Evolutionary conservation across 1,140 invertebrate genomes (phyloP), one percentile per base, ranked within the genome.

Genomic region (Tetragnatha versicolor): DNA sequence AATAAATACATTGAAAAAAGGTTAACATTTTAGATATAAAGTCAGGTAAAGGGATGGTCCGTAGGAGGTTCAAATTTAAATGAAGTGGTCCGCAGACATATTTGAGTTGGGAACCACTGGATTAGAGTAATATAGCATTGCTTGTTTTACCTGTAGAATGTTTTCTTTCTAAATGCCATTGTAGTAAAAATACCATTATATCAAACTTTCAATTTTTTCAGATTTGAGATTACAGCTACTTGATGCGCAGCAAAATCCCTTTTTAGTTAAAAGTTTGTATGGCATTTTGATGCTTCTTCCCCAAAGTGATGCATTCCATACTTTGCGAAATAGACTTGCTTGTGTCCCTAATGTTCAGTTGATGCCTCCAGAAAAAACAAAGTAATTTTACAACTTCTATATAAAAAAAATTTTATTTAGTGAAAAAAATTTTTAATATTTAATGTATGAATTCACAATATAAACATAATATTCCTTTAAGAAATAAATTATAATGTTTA

Each of bases 261-360:
- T 92, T 83, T 88, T 99, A 81, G 90, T 97, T 2, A 91, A 93
- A 83, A 94, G 95, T 39, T 88, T 99, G 49, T 99, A 97, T 87
- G 97, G 97, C 1, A 89, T 99, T 22, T 88, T 99, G 9, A 99
- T 99, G 98, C 87, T 99, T 66, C 88, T 99, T 80, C 98, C 98
- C 25, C 98, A 99, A 88, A 97, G 93, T 53, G 95, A 98, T 84
- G 95, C 97, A 10, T 99, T 99, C 86, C 91, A 93, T 82, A 92
- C 92, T 35, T 88, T 99, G 58, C 90, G 93, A 76, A 91, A 92
- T 82, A 89, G 98, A 79, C 88, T 99, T 66, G 91, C 95, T 83
- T 97, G 95, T 84, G 92, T 97, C 82, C 96, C 96, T 66, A 83
- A 77, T 89, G 88, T 83, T 86, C 86, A 85, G 88, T 86, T 85